Evolutionary conservation across 2,888 invertebrate species (phyloP).

Genomic region (Nephrocerus scutellatus): DNA sequence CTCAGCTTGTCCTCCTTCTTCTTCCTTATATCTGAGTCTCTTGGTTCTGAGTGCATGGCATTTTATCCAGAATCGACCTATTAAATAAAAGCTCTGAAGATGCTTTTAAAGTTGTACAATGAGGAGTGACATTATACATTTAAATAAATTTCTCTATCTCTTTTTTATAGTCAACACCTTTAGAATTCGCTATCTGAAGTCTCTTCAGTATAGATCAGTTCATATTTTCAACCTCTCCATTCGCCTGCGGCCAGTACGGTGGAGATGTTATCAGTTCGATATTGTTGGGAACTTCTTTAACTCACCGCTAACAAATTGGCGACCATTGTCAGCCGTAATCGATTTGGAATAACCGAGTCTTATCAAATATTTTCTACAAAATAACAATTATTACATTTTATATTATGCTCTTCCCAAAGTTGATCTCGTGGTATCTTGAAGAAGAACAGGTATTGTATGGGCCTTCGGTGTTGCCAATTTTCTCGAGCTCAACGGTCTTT

Average conservation of each 20-base stretch:
- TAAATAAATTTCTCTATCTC: too few relatives aligned
- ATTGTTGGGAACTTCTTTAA: slow-evolving; percentile 10
- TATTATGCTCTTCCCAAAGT: slow-evolving; percentile 7
- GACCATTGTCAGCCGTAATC: slow-evolving; percentile 17
- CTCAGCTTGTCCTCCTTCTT: slow-evolving; percentile 10
- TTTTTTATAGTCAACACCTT: too few relatives aligned
- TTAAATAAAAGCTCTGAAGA: too few relatives aligned
- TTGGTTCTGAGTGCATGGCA: slow-evolving; percentile 4
- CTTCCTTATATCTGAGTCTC: slow-evolving; percentile 9
- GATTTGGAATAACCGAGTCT: slow-evolving; percentile 14
- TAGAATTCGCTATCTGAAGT: too few relatives aligned
- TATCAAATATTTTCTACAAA: slow-evolving; percentile 12
- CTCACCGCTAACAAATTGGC: slow-evolving; percentile 14
- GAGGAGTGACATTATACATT: too few relatives aligned
- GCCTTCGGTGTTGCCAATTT: too few relatives aligned
- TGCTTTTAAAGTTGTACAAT: too few relatives aligned
- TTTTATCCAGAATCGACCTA: slow-evolving; percentile 5
- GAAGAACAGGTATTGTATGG: too few relatives aligned
- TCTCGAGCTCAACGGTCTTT: too few relatives aligned
- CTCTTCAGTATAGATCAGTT: slow-evolving; percentile 15
- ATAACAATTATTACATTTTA: slow-evolving; percentile 9
- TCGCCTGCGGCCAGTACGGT: slow-evolving; percentile 15
- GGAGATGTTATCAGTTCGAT: slow-evolving; percentile 13
- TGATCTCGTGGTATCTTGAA: slow-evolving; percentile 16
- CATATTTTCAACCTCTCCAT: slow-evolving; percentile 16